Conservation (phyloP, 2,113 vertebrate genomes). For the Hydrolagus affinis region DNA sequence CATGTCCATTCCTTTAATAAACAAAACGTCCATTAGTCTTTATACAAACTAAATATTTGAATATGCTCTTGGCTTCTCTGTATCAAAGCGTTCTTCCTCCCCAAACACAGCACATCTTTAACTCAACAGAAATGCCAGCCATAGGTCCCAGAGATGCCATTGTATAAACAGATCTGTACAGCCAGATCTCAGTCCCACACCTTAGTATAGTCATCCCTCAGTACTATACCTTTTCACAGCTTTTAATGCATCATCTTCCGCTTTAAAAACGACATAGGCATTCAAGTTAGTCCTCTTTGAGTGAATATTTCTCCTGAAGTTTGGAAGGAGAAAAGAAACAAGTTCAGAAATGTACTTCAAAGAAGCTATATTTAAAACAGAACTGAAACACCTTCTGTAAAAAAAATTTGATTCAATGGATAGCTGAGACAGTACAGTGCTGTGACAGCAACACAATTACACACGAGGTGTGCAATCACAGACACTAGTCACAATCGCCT, state of each 20-base stretch:
- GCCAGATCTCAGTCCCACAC: background rate
- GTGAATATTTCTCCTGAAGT: constrained; percentile 68
- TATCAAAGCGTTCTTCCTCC: background rate
- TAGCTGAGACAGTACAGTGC: background rate
- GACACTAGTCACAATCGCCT: background rate
- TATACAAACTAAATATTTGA: background rate
- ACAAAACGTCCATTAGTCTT: background rate
- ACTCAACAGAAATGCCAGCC: no score
- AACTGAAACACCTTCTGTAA: background rate
- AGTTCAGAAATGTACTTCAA: background rate
- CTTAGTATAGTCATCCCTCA: background rate
- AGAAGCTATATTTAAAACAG: no score
- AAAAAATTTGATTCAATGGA: background rate
- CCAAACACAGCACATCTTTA: no score
- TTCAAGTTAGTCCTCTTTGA: constrained; percentile 74
- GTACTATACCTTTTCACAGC: constrained; percentile 66
- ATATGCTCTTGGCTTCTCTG: background rate
- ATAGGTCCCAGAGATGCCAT: no score
- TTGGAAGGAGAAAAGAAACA: background rate
- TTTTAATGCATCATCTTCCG: constrained; percentile 53
- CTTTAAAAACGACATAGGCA: constrained; percentile 85
- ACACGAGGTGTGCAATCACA: background rate
- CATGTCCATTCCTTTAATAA: constrained; percentile 69
- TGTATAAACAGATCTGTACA: background rate
- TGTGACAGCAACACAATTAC: background rate